These are phyloP conservation scores for Oreochromis niloticus DNA, from an alignment of 2,113 vertebrate genomes.

Conservation along the genomic window DNA sequence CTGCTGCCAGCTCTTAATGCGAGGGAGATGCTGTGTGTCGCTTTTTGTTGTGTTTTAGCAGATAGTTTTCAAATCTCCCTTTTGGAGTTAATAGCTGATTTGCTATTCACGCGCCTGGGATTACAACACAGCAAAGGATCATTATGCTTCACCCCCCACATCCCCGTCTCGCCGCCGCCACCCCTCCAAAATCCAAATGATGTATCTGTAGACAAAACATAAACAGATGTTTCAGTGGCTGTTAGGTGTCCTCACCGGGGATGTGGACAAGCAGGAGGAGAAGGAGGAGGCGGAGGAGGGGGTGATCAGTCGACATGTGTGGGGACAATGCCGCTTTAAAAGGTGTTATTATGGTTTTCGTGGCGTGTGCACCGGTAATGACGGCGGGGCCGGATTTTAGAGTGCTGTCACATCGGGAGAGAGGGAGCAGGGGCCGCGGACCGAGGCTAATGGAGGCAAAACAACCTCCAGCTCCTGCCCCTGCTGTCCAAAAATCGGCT, in stretches of 20 bases:
- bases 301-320: constrained; percentile 12
- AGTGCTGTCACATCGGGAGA: constrained; percentile 61
- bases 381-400: constrained; percentile 40
- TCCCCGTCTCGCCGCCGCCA: not conserved
- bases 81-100: constrained; percentile 50
- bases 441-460: constrained; percentile 66
- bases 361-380: constrained; percentile 35
- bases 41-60: not conserved
- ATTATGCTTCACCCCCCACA: constrained; percentile 17
- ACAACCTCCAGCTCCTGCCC: constrained; percentile 54
- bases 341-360: constrained; percentile 59
- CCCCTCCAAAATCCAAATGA: constrained; percentile 51
- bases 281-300: not conserved
- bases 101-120: constrained; percentile 23
- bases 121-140: constrained; percentile 36
- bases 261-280: not conserved
- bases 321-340: constrained; percentile 51
- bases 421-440: constrained; percentile 56
- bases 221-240: constrained; percentile 71
- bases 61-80: constrained; percentile 21
- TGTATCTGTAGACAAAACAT: constrained; percentile 63
- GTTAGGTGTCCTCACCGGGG: constrained; percentile 54
- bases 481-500: constrained; percentile 66
- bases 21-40: not conserved
- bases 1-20: constrained; percentile 19